Conservation (phyloP, 2,113 vertebrate species). For the Tychaedon coryphoeus region DNA sequence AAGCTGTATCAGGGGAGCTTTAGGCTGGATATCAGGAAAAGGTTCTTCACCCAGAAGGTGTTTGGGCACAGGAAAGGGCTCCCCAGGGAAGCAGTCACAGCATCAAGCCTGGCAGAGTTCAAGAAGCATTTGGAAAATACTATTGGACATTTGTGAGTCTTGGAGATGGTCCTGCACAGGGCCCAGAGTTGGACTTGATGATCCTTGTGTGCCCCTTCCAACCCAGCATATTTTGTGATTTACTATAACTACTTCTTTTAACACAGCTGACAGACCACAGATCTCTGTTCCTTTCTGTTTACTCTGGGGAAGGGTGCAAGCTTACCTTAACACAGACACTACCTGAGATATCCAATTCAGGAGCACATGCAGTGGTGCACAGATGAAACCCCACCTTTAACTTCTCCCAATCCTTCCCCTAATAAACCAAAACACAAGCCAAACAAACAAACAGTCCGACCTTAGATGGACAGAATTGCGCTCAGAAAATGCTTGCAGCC, state of each 20-base stretch:
- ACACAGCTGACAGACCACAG: background rate
- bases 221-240: background rate
- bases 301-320: background rate
- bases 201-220: background rate
- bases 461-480: background rate
- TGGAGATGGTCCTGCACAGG: background rate
- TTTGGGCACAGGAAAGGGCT: rapidly evolving
- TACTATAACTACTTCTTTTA: background rate
- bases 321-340: background rate
- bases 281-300: background rate
- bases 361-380: background rate
- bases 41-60: background rate
- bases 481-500: background rate
- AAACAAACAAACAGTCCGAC: background rate
- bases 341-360: background rate
- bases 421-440: background rate
- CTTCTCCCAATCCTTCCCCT: rapidly evolving
- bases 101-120: background rate
- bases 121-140: background rate
- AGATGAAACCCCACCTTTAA: background rate
- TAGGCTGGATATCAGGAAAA: background rate
- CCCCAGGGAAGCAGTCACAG: background rate
- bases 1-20: background rate
- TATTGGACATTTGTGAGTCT: background rate
- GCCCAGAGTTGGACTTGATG: background rate